These are phyloP conservation scores for Cariama cristata DNA, from an alignment of 2,113 vertebrate genomes.

Conservation along the genomic window DNA sequence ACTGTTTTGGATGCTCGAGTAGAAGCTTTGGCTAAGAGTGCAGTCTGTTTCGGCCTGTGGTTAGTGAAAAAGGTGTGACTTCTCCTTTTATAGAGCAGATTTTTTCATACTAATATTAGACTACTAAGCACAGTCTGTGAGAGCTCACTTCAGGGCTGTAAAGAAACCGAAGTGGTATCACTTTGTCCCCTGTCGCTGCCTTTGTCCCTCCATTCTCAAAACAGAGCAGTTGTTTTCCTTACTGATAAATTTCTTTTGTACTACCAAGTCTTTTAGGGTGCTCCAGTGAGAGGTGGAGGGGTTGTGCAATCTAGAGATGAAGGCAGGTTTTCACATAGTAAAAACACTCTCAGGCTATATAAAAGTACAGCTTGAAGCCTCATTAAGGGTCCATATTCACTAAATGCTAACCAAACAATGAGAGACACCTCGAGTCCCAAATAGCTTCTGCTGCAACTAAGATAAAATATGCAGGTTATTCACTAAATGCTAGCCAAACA, in stretches of 20 bases:
- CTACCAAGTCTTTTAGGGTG: background rate
- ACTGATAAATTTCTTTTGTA: background rate
- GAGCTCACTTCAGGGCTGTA: background rate
- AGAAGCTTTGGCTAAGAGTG: background rate
- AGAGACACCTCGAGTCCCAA: background rate
- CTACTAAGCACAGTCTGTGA: background rate
- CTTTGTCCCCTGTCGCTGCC: rapidly evolving
- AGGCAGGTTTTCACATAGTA: background rate
- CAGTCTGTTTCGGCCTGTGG: background rate
- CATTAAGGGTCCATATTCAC: background rate
- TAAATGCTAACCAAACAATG: background rate
- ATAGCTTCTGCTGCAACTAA: background rate
- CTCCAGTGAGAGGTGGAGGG: background rate
- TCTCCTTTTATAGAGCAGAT: background rate
- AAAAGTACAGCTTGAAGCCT: background rate
- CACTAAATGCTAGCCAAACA: background rate
- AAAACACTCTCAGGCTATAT: background rate
- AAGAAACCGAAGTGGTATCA: background rate
- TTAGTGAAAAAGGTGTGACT: background rate
- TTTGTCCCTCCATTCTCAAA: background rate
- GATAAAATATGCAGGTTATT: background rate
- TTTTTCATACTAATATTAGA: background rate
- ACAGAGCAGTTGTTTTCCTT: background rate
- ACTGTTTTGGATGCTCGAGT: background rate
- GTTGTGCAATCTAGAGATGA: background rate